Conservation (phyloP, 1,140 invertebrate genomes). For the Cydia pomonella region DNA sequence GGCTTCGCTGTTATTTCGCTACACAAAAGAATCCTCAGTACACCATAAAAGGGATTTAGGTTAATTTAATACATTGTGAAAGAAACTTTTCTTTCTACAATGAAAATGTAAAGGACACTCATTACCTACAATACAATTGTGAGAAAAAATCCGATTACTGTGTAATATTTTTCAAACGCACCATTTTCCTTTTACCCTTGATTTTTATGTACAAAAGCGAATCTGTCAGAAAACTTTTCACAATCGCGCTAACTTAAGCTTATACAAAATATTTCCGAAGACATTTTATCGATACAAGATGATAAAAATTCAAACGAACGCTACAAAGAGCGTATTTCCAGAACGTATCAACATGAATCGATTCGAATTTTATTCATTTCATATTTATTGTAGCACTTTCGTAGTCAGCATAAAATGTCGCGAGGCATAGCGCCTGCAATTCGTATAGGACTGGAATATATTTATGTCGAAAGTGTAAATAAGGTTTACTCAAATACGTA, state of each 20-base stretch:
- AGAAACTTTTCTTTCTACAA: slow-evolving; percentile 17
- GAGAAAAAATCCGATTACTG: not conserved
- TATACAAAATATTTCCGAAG: not conserved
- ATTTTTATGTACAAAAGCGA: not conserved
- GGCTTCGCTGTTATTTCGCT: slow-evolving; percentile 44
- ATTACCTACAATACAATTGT: not conserved
- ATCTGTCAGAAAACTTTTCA: not conserved
- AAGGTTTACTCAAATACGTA: no score
- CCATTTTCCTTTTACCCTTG: not conserved
- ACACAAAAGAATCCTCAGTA: slow-evolving; percentile 52
- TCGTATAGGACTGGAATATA: not conserved
- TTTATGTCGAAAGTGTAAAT: no score
- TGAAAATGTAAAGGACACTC: not conserved
- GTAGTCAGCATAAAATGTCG: slow-evolving; percentile 1
- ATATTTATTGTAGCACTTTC: slow-evolving; percentile 14
- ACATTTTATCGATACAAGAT: slow-evolving; percentile 4
- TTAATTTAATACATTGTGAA: slow-evolving; percentile 45
- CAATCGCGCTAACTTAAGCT: not conserved
- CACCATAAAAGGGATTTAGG: slow-evolving; percentile 40
- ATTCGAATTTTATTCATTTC: slow-evolving; percentile 26
- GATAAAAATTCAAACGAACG: slow-evolving; percentile 24
- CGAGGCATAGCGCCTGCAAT: not conserved
- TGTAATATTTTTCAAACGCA: not conserved
- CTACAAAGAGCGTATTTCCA: slow-evolving; percentile 24
- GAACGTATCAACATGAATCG: slow-evolving; percentile 8